Evolutionary conservation across 2,797 vertebrate species (phyloP), one percentile per base, ranked within the genome.

Genomic region (Galago senegalensis): DNA sequence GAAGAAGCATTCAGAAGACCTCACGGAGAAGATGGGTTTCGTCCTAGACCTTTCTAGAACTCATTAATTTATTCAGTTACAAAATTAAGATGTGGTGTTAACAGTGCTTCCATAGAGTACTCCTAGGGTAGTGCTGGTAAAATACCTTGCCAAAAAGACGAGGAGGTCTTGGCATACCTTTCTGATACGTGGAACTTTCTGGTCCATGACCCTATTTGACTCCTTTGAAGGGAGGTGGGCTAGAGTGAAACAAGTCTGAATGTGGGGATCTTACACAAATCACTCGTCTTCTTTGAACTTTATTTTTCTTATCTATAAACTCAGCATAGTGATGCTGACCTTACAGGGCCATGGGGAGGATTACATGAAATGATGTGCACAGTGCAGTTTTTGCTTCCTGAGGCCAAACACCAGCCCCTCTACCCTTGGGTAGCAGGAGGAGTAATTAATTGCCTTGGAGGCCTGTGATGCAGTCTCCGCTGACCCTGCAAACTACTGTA

Each of bases 271-370:
- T 88, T 91, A 61, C 69, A 53, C n/a, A 87, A 92, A 77, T 96
- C 70, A 77, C 61, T 76, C 60, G 49, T 18, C 18, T 34, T 93
- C 69, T 93, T 89, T 91, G 88, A 86, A 31, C 25, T 83, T 63
- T 25, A 65, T 91, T 97, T 93, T 84, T 70, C 56, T 93, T 49
- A 61, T 63, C 73, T 93, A 27, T 87, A 95, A 92, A 94, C 76
- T 90, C 58, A 96, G 61, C 70, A 29, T 61, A 53, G 53, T n/a
- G 10, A 70, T 73, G 60, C 58, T 95, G 87, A 92, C 80, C 61
- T 82, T 43, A 53, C 40, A 77, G 87, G 9, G 7, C 23, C 43
- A 13, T 17, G 23, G 56, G 67, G 88, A 67, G 29, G 27, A 90
- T 70, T 60, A 31, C 76, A 21, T 53, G 21, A 87, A 95, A 40